Conservation (phyloP, 2,113 vertebrate species). For the Chaenogobius annularis region DNA sequence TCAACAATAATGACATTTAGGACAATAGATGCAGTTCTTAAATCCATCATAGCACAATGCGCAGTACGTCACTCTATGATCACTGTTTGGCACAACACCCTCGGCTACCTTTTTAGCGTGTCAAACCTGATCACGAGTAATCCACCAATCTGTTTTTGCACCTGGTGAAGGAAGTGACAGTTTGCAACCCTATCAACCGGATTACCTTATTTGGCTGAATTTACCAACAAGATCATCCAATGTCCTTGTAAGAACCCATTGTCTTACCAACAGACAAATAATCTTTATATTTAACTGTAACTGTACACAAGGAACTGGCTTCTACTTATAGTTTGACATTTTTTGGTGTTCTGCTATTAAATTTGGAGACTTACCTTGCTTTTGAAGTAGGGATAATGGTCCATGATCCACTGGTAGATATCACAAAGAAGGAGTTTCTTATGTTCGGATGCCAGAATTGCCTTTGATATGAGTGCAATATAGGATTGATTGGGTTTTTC, state of each 20-base stretch:
- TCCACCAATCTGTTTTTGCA: slow-evolving; percentile 69
- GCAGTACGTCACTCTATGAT: slow-evolving; percentile 54
- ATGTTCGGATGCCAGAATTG: slow-evolving; percentile 80
- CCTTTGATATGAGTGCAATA: slow-evolving; percentile 84
- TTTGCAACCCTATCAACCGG: slow-evolving; percentile 69
- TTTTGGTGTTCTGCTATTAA: background rate
- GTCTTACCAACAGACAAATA: slow-evolving; percentile 61
- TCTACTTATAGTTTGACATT: no score
- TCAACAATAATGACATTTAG: background rate
- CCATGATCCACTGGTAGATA: slow-evolving; percentile 90
- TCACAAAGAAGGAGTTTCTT: slow-evolving; percentile 85
- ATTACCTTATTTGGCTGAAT: slow-evolving; percentile 70
- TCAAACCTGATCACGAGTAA: slow-evolving; percentile 63
- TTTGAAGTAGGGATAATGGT: slow-evolving; percentile 85
- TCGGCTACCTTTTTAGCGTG: slow-evolving; percentile 60
- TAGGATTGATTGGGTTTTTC: slow-evolving; percentile 84
- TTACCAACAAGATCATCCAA: slow-evolving; percentile 63
- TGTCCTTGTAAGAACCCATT: slow-evolving; percentile 56
- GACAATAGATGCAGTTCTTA: slow-evolving; percentile 21
- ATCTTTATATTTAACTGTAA: slow-evolving; percentile 13
- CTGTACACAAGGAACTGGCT: no score
- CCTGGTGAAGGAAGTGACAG: slow-evolving; percentile 50
- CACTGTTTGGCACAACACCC: slow-evolving; percentile 47
- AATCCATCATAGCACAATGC: slow-evolving; percentile 40
- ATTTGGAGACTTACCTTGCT: slow-evolving; percentile 75